A percentile compares a stretch with the other conserved stretches of the same genome.
phyloP scores from a whole-genome alignment of 1,140 invertebrate genomes.

The Oryctes rhinoceros region DNA sequence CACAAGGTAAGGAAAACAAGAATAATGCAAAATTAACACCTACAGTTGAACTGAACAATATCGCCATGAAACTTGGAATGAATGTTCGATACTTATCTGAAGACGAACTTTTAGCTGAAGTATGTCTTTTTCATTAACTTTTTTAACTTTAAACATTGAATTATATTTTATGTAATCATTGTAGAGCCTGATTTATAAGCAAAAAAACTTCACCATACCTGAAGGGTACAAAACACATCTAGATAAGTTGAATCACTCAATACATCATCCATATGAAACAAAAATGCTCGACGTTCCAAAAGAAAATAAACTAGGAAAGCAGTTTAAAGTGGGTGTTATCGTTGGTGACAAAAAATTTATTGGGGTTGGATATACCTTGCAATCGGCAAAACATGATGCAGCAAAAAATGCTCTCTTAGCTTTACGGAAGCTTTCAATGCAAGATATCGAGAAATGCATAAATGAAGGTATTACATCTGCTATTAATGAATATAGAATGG shows the following conservation, averaged over 20 bases:
- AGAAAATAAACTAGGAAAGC: conserved; percentile 38
- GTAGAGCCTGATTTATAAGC: not conserved
- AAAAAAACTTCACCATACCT: not conserved
- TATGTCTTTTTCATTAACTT: not conserved
- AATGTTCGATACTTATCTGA: conserved; percentile 46
- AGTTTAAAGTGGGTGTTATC: conserved; percentile 51
- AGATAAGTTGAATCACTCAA: conserved; percentile 36
- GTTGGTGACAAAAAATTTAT: conserved; percentile 50
- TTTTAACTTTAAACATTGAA: not conserved
- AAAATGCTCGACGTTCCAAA: conserved; percentile 25
- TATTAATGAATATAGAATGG: not conserved
- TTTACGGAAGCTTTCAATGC: conserved; percentile 45
- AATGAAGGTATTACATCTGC: conserved; percentile 44
- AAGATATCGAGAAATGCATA: conserved; percentile 45
- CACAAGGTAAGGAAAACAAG: conserved; percentile 47
- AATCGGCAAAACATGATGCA: conserved; percentile 54
- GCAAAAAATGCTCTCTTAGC: conserved; percentile 51
- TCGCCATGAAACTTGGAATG: conserved; percentile 52
- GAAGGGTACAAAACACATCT: conserved; percentile 21
- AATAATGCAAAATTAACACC: conserved; percentile 48
- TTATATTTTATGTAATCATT: not conserved
- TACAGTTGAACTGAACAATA: conserved; percentile 54
- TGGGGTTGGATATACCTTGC: conserved; percentile 51
- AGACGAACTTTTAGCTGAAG: not conserved
- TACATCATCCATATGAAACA: conserved; percentile 35